Evolutionary conservation across 1,140 invertebrate genomes (phyloP), one percentile per base, ranked within the genome.

Genomic region (Trypoxylus dichotomus): DNA sequence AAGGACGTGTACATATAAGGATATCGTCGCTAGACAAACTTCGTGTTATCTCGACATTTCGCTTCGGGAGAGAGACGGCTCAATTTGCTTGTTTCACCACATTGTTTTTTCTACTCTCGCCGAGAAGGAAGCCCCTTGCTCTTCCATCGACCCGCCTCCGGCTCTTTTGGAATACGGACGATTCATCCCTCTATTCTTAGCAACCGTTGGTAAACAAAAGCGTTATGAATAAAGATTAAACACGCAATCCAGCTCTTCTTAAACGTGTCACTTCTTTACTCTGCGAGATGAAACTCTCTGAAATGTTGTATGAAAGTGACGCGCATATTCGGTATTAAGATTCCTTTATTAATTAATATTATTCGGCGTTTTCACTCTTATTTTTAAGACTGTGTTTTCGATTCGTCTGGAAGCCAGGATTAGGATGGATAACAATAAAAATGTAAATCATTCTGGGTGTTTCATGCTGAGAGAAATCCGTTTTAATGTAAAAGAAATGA

Each of bases 61-160:
- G 24, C 60, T 68, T 7, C 60, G 24, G 60, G 27, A 25, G 6
- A 29, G 60, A 68, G 60, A 68, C 60, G 25, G 60, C 60, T 68
- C 60, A 68, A 68, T 68, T 68, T 68, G 60, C 60, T 68, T 68
- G 60, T 68, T 68, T 68, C 60, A 68, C 60, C 60, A 68, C 60
- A 68, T 68, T 68, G 21, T 68, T 68, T 68, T 68, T 68, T 68
- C 24, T 68, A 3, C 21, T 68, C 15, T 68, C 60, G 21, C 60
- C 24, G 24, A 15, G 60, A 68, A 29, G 60, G 27, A 21, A 29
- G 15, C 60, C 32, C 27, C 60, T 68, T 7, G 21, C 60, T 68
- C 21, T 27, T 11, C 10, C 24, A 21, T 1, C 8, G 60, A 21
- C 6, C 60, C 11, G 60, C 47, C 47, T 1, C 11, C 47, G 47